Base-by-base conservation (phyloP, 2,888 invertebrate species). In the Cerceris ruficornis region DNA sequence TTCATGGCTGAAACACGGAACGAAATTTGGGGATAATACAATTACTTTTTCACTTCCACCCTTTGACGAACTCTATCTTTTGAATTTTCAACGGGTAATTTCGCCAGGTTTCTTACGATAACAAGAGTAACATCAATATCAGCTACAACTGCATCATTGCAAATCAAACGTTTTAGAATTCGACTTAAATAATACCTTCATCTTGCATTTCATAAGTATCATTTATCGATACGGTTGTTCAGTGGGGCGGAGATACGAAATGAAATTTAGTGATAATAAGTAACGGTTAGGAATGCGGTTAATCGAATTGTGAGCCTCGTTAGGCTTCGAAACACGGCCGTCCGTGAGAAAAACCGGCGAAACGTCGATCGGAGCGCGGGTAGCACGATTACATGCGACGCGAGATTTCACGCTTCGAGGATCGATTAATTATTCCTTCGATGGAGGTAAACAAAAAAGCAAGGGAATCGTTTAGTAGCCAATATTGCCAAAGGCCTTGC, bases 401-500 rank as follows among this genome's bases (percentile, higher is more conserved):
- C 65, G 72, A 70, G 77, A 79, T 83, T 85, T 84, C 81, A 81
- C 81, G 84, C 81, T 83, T 66, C 75, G 83, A 62, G 76, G 79
- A 75, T 75, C 81, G 85, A 84, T 83, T 85, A 85, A 85, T 84
- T 84, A 80, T 85, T 84, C 69, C 59, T 54, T 28, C n/a, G 52
- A 28, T 11, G 15, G 57, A 28, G 60, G 58, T n/a, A 28, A 14
- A 61, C 64, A 77, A 71, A 75, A 77, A 72, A 52, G 13, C 6
- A 0, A 11, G 7, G 61, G 49, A 71, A 68, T 75, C 80, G 75
- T 77, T 77, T 68, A 79, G 70, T 61, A 66, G 71, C 69, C 70
- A 71, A 77, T 74, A 70, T 73, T 62, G 62, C 43, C 57, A 52
- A 28, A 60, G 74, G 67, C 64, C 57, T 81, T 58, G 73, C 71